Base-by-base conservation (phyloP, 2,113 vertebrate genomes). In the Pantherophis guttatus region DNA sequence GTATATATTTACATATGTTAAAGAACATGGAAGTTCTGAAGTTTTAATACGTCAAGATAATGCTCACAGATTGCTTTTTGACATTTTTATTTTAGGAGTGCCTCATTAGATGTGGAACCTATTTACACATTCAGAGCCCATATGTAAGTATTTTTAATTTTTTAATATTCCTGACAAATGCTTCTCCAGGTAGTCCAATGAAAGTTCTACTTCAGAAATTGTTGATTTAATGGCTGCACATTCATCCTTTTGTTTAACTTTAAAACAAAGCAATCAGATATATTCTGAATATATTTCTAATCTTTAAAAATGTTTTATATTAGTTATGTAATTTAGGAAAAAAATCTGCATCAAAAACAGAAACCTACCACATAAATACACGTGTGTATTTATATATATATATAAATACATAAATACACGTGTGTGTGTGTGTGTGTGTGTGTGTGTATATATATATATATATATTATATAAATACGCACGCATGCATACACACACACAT, bases 81-180 rank as follows among this genome's bases (percentile, higher is more conserved):
- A 23, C 23, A 86, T 58, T 95, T 92, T 92, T 97, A 90, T 97
- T 98, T 81, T 94, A 99, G 99, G 99, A 99, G 99, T 99, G 98
- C 99, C 98, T 99, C 99, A 95, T 99, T 99, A 96, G 99, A 99
- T 96, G 99, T 99, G 98, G 99, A 99, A 95, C 99, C 99, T 59
- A 98, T 99, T 98, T 99, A 99, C 97, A 99, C 99, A 2, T 99
- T 99, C 98, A 99, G 99, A 98, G 99, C 98, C 93, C 99, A 99
- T 94, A 97, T 98, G 99, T 99, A 98, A 97, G 99, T 99, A 95
- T 95, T 94, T 90, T 21, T 23, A n/a, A 85, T 39, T 26, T 86
- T 93, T 85, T 39, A 33, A 10, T 90, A 62, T 53, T 88, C 39
- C 2, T 23, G 3, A 21, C 53, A 93, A 52, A 58, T 33, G n/a